phyloP scores from a whole-genome alignment of 2,797 vertebrate genomes.

The Sebastes wilsoni region DNA sequence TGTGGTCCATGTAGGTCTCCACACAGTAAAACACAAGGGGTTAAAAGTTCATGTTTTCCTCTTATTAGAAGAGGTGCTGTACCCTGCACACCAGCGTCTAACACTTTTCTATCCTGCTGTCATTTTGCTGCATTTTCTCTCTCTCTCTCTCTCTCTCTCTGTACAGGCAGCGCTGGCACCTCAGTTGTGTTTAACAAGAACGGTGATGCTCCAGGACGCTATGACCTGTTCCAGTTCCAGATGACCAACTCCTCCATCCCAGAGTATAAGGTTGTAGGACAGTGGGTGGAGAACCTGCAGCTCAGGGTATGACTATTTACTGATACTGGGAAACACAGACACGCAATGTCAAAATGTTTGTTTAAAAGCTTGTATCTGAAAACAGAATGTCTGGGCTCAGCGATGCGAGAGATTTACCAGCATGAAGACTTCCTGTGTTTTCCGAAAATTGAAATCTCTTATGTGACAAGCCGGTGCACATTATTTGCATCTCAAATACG shows the following conservation, averaged over 20 bases:
- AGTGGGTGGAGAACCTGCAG: constrained; percentile 96
- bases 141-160: neutral
- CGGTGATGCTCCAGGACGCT: constrained; percentile 94
- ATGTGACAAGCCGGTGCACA: neutral
- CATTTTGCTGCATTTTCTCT: constrained; percentile 3
- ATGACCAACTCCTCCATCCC: constrained; percentile 88
- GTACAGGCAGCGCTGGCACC: constrained; percentile 92
- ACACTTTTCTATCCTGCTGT: constrained; percentile 10
- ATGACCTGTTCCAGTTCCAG: constrained; percentile 98
- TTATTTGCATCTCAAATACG: constrained; percentile 50
- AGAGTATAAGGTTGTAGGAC: constrained; percentile 90
- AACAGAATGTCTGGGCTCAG: neutral
- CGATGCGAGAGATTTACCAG: neutral
- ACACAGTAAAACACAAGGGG: constrained; percentile 21
- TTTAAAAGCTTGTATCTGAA: constrained; percentile 6
- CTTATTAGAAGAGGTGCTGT: constrained; percentile 7
- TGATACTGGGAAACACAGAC: neutral
- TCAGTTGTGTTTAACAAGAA: constrained; percentile 97
- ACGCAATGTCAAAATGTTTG: neutral
- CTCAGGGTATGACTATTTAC: constrained; percentile 87
- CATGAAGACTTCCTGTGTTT: neutral
- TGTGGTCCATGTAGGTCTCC: constrained; percentile 14
- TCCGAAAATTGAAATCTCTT: constrained; percentile 24
- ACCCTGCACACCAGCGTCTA: constrained; percentile 4
- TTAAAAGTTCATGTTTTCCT: constrained; percentile 38